Conservation (phyloP, 2,113 vertebrate species). For the Halichoeres trimaculatus region DNA sequence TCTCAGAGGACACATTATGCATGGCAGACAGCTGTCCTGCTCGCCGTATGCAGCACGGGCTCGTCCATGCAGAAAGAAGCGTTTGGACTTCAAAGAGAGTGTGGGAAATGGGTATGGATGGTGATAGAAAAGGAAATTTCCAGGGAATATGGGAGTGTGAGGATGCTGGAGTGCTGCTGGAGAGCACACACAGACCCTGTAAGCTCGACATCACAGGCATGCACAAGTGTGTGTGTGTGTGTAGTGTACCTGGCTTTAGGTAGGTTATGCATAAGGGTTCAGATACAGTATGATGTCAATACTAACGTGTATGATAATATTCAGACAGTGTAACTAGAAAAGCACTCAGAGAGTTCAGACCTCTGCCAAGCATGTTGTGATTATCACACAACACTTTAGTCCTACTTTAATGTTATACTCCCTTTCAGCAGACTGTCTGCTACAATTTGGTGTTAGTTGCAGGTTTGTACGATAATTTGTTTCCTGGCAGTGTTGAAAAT, state of each 20-base stretch:
- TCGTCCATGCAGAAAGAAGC: slow-evolving; percentile 68
- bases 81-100: slow-evolving; percentile 50
- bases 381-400: no score
- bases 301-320: no score
- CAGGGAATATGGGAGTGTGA: slow-evolving; percentile 15
- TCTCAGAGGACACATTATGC: slow-evolving; percentile 73
- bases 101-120: slow-evolving; percentile 6
- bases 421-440: no score
- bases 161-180: slow-evolving; percentile 2
- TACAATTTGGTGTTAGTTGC: no score
- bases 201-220: neutral
- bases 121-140: neutral
- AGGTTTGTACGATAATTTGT: no score
- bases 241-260: neutral
- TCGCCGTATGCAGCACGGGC: slow-evolving; percentile 38
- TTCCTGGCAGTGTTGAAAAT: no score
- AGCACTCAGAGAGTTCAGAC: no score
- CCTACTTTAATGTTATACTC: no score
- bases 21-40: slow-evolving; percentile 72
- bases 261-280: neutral
- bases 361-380: no score
- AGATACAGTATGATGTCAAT: neutral
- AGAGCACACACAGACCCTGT: slow-evolving; percentile 7
- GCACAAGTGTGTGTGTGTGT: neutral
- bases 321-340: no score